A percentile compares a stretch with the other conserved stretches of the same genome.
Evolutionary conservation across 2,797 vertebrate species (phyloP).

Genomic region (Botia kubotai): DNA sequence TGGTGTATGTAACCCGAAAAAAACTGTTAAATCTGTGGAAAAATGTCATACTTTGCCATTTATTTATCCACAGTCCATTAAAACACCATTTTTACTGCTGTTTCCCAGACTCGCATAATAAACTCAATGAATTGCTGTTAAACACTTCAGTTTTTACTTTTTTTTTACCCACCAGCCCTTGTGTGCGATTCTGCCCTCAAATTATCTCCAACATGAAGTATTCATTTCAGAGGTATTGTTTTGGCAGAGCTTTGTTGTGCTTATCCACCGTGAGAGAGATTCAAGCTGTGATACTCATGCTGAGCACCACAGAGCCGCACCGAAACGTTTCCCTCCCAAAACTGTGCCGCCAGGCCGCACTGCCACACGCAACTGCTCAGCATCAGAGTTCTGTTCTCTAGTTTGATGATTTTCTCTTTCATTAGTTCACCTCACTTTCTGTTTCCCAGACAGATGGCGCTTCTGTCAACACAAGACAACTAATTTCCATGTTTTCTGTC

Average conservation of each 20-base stretch:
- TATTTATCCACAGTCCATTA: background rate
- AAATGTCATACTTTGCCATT: background rate
- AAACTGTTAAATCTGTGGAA: background rate
- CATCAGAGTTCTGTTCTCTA: conserved; percentile 3
- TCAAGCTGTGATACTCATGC: conserved; percentile 28
- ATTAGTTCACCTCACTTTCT: conserved; percentile 46
- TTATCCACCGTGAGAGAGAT: conserved; percentile 15
- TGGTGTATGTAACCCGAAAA: background rate
- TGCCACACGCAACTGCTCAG: conserved; percentile 14
- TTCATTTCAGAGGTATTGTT: conserved; percentile 18
- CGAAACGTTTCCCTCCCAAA: conserved; percentile 9
- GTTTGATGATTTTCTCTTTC: conserved; percentile 39
- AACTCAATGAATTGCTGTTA: background rate
- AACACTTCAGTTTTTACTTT: background rate
- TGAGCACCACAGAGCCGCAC: background rate
- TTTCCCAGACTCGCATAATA: background rate
- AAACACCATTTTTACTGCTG: background rate
- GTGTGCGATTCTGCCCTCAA: conserved; percentile 12
- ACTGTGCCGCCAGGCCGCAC: background rate
- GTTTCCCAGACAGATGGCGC: conserved; percentile 56
- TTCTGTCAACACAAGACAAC: conserved; percentile 35
- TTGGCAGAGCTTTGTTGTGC: conserved; percentile 21
- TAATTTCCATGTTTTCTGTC: conserved; percentile 30
- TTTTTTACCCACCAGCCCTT: background rate
- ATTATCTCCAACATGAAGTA: conserved; percentile 7